phyloP scores from a whole-genome alignment of 2,888 invertebrate species.

The Heliconius sara region DNA sequence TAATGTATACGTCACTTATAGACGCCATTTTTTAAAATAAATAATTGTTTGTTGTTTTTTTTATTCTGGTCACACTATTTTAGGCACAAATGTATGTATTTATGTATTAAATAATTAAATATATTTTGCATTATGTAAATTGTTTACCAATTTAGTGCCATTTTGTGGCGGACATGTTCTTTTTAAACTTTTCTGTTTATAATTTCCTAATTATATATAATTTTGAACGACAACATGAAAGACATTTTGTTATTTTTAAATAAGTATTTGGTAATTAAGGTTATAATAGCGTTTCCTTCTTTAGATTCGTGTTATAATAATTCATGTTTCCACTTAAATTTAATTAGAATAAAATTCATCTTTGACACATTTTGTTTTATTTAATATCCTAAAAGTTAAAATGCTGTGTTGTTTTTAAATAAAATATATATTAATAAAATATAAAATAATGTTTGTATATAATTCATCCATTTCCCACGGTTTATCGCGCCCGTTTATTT shows the following conservation, averaged over 20 bases:
- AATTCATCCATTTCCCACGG: too few relatives aligned
- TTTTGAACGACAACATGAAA: conserved; percentile 67
- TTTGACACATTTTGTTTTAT: conserved; percentile 73
- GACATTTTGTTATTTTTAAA: conserved; percentile 81
- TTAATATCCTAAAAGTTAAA: conserved; percentile 38
- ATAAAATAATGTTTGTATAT: too few relatives aligned
- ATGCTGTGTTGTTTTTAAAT: too few relatives aligned
- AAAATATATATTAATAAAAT: too few relatives aligned
- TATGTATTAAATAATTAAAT: conserved; percentile 48
- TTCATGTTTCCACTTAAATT: conserved; percentile 84
- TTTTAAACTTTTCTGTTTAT: conserved; percentile 28
- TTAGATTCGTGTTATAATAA: conserved; percentile 83
- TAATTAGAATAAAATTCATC: conserved; percentile 83
- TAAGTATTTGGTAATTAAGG: conserved; percentile 82
- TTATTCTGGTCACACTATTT: conserved; percentile 42
- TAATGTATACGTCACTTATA: neutral
- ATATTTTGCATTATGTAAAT: conserved; percentile 48
- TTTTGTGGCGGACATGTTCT: conserved; percentile 43
- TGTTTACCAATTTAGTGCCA: conserved; percentile 59
- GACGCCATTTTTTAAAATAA: conserved; percentile 6
- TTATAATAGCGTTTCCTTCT: conserved; percentile 83
- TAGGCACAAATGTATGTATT: conserved; percentile 33
- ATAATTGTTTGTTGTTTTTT: conserved; percentile 25
- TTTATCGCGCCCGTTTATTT: too few relatives aligned
- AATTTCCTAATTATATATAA: conserved; percentile 5